Conservation (phyloP, 2,113 vertebrate species). For the Nyctereutes procyonoides region DNA sequence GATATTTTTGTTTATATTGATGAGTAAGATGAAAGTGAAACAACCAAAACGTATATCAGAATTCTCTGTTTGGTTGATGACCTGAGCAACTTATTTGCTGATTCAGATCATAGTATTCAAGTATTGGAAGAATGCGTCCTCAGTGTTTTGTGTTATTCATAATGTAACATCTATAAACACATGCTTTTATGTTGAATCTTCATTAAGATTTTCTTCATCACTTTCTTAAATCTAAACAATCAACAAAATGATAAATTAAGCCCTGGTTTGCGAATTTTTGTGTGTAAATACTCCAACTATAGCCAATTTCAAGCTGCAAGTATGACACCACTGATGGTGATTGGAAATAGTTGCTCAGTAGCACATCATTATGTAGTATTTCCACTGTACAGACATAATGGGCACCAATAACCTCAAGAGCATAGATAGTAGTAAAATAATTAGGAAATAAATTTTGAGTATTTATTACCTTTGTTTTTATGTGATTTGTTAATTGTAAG, state of each 20-base stretch:
- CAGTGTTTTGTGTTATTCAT: background rate
- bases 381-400: background rate
- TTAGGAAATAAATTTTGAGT: background rate
- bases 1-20: conserved; percentile 6
- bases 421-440: background rate
- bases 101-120: conserved; percentile 28
- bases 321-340: too few species aligned
- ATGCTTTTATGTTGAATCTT: background rate
- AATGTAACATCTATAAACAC: background rate
- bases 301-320: background rate
- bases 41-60: background rate
- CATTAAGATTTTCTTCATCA: background rate
- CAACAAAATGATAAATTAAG: background rate
- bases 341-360: background rate
- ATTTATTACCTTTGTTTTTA: background rate
- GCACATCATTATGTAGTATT: background rate
- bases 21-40: background rate
- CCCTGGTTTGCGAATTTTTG: background rate
- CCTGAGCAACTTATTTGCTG: background rate
- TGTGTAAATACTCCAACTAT: background rate
- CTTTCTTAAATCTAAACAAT: background rate
- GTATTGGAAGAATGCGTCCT: background rate
- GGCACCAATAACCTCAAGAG: background rate
- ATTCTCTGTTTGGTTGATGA: background rate
- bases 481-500: background rate